These are phyloP conservation scores for Cephus runcator DNA, from an alignment of 2,888 invertebrate genomes.

Conservation along the genomic window DNA sequence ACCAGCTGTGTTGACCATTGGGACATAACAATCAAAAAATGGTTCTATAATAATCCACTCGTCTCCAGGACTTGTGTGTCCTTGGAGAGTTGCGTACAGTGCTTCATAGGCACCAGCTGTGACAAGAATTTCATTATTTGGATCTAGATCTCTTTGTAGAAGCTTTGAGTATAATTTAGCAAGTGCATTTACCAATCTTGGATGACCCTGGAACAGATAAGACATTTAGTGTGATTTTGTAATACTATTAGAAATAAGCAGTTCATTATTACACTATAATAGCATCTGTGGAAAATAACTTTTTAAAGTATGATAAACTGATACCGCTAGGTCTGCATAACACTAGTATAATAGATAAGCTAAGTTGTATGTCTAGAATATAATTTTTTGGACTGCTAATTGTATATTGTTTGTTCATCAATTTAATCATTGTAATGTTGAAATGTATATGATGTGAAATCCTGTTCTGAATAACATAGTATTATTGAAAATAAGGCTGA, in stretches of 20 bases:
- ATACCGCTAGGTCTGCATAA: too few species aligned
- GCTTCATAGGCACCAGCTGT: slow-evolving; percentile 96
- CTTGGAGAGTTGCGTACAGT: slow-evolving; percentile 85
- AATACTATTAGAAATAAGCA: neutral
- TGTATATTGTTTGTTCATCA: too few species aligned
- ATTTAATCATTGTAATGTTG: too few species aligned
- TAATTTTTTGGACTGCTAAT: too few species aligned
- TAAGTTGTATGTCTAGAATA: too few species aligned
- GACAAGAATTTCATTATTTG: slow-evolving; percentile 86
- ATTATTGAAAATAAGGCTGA: too few species aligned
- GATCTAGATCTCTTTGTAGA: slow-evolving; percentile 80
- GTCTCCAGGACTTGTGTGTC: slow-evolving; percentile 87
- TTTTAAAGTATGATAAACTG: neutral
- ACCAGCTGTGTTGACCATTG: slow-evolving; percentile 90
- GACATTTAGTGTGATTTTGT: slow-evolving; percentile 5
- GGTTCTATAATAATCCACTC: slow-evolving; percentile 98
- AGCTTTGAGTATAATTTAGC: slow-evolving; percentile 86
- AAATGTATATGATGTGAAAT: too few species aligned
- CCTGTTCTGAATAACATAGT: too few species aligned
- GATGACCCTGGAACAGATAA: slow-evolving; percentile 81
- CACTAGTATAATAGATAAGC: too few species aligned
- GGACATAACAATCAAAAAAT: slow-evolving; percentile 97
- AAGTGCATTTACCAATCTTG: slow-evolving; percentile 85
- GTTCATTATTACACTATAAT: slow-evolving; percentile 19
- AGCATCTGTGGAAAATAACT: slow-evolving; percentile 7